Conservation (phyloP, 2,113 vertebrate species). For the Epinephelus fuscoguttatus region DNA sequence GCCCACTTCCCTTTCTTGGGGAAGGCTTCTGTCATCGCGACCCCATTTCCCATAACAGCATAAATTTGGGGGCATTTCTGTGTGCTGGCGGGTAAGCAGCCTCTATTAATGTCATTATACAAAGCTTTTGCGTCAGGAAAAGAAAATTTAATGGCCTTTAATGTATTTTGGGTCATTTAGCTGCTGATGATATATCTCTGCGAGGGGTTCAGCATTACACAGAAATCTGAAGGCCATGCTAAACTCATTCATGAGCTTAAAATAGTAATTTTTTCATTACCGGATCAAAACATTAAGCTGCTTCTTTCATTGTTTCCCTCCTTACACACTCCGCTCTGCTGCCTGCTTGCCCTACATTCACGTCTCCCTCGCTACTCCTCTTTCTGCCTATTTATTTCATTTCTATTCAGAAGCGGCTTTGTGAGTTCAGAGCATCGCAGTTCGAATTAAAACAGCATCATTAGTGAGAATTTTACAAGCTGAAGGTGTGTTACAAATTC, state of each 20-base stretch:
- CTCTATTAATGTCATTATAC: constrained; percentile 15
- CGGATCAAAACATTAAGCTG: neutral
- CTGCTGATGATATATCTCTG: constrained; percentile 9
- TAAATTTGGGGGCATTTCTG: constrained; percentile 36
- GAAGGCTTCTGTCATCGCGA: constrained; percentile 49
- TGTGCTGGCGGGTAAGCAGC: neutral
- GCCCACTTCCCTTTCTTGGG: constrained; percentile 51
- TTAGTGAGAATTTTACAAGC: constrained; percentile 5
- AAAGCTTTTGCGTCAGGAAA: neutral
- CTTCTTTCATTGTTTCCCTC: constrained; percentile 16
- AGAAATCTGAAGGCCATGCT: constrained; percentile 2
- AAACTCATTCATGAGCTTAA: neutral
- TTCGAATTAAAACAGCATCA: constrained; percentile 15
- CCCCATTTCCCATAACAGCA: constrained; percentile 21
- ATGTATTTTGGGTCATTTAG: constrained; percentile 19
- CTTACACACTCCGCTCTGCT: neutral
- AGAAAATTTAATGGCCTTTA: constrained; percentile 5
- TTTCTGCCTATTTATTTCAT: constrained; percentile 10
- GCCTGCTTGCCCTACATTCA: constrained; percentile 36
- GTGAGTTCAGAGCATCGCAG: neutral
- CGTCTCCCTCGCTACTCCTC: neutral
- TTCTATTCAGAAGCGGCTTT: neutral
- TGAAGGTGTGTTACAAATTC: constrained; percentile 26
- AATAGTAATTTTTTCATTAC: neutral
- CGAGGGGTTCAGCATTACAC: neutral